Evolutionary conservation across 2,797 vertebrate genomes (phyloP).

Genomic region (Sebastes cheni): DNA sequence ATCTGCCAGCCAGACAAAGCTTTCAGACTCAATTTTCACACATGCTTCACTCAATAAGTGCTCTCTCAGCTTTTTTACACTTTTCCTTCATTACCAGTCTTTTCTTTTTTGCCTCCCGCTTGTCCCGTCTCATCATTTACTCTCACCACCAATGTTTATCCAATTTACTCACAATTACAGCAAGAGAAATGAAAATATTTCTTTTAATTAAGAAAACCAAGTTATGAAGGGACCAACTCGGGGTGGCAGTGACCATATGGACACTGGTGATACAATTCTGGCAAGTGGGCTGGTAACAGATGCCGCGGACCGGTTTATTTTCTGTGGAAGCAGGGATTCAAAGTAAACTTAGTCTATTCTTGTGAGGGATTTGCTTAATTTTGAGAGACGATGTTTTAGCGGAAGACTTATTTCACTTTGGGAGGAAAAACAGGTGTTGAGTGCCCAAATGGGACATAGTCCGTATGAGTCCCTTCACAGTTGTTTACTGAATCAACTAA

Average conservation of each 20-base stretch:
- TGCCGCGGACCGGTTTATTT: conserved; percentile 73
- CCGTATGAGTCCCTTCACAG: conserved; percentile 39
- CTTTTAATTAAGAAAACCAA: conserved; percentile 71
- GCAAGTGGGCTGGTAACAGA: conserved; percentile 71
- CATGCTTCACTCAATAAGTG: conserved; percentile 67
- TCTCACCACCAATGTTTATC: conserved; percentile 45
- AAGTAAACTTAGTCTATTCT: conserved; percentile 63
- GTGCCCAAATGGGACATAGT: conserved; percentile 42
- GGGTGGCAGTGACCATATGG: conserved; percentile 77
- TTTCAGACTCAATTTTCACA: conserved; percentile 71
- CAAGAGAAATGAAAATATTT: conserved; percentile 63
- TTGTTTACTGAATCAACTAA: conserved; percentile 54
- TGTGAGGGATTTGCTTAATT: conserved; percentile 58
- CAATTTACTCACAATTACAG: conserved; percentile 61
- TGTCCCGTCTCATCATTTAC: conserved; percentile 34
- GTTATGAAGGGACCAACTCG: conserved; percentile 55
- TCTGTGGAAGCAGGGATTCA: conserved; percentile 47
- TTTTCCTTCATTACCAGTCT: conserved; percentile 61
- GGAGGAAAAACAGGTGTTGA: conserved; percentile 69
- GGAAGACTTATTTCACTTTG: conserved; percentile 41
- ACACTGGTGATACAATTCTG: conserved; percentile 62
- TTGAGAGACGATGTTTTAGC: conserved; percentile 50
- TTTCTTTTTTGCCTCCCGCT: conserved; percentile 36
- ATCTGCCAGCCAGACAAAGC: conserved; percentile 57
- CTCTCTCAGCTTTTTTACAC: conserved; percentile 60